A percentile compares a stretch with the other conserved stretches of the same genome.
phyloP scores from a whole-genome alignment of 2,888 invertebrate species.

The Amblyteles armatorius region DNA sequence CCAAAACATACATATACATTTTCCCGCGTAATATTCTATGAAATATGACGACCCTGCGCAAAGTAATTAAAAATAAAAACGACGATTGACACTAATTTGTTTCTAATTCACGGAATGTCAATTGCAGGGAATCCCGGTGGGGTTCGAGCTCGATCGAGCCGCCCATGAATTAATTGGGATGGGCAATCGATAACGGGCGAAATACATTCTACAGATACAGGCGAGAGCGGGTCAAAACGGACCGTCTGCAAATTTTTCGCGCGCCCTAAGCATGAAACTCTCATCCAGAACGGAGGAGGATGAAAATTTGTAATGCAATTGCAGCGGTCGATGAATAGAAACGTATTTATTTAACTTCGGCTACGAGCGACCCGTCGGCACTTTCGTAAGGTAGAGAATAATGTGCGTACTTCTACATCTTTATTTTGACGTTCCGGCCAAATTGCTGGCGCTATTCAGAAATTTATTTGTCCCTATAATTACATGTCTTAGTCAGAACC shows the following conservation, averaged over 20 bases:
- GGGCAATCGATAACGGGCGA: neutral
- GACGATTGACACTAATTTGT: neutral
- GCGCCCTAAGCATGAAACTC: neutral
- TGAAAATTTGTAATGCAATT: no score
- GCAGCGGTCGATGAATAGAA: no score
- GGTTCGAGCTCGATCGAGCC: neutral
- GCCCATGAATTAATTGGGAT: constrained; percentile 5
- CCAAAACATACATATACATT: neutral
- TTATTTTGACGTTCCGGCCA: no score
- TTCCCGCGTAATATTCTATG: neutral
- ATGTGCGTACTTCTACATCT: no score
- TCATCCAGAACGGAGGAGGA: neutral
- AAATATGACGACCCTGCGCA: neutral
- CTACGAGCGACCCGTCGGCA: no score
- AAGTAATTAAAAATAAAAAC: neutral
- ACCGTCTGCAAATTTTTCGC: neutral
- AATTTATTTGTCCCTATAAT: no score
- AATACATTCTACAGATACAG: neutral
- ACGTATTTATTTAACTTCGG: no score
- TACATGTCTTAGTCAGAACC: no score
- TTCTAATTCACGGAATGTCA: neutral
- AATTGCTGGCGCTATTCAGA: no score
- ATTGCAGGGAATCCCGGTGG: neutral
- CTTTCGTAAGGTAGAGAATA: no score
- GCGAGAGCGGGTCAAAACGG: neutral